Base-by-base conservation (phyloP, 1,140 invertebrate species). In the Ceratoteleas bidentatus region DNA sequence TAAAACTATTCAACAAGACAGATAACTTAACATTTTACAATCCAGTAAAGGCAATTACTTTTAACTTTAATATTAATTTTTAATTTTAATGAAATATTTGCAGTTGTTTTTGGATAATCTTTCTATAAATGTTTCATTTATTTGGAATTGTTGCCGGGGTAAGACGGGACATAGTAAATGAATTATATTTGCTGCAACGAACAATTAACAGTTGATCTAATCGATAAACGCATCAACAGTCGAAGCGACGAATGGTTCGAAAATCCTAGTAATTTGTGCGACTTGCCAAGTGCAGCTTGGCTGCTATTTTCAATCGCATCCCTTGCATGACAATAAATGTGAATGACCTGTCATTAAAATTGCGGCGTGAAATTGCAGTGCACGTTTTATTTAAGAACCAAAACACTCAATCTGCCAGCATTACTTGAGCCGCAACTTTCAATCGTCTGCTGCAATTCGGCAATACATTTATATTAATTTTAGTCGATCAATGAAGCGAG, bases 311-410 rank as follows among this genome's bases (percentile, higher is more conserved):
- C 57, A 73, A 77, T 82, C 34, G 34, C 68, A n/a, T 73, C 68
- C 15, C 73, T 68, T 73, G 64, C 61, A 68, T 82, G 50, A 70
- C 64, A 64, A 83, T 83, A 58, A 33, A 83, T 78, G 81, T 78
- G 74, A 83, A 83, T 65, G 81, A 83, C 81, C 81, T 73, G 81
- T 83, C 74, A 78, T 78, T 78, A 72, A 74, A 66, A 83, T 78
- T 54, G 54, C 38, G 7, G 36, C 34, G 56, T 47, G n/a, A 43
- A 75, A 65, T 76, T 66, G 65, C 36, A 68, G 56, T 76, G 76
- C 32, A 56, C 56, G 62, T 60, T 72, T 50, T 72, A 75, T 72
- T 79, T 66, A 66, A 66, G 36, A 40, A 14, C 6, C 52, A 73
- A 72, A 72, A 60, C 68, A 50, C 10, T 52, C 45, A 72, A 70